Percentiles rank a stretch among this genome's conserved stretches.
These are phyloP conservation scores for Riparia riparia DNA, from an alignment of 2,113 vertebrate species.

Conservation along the genomic window DNA sequence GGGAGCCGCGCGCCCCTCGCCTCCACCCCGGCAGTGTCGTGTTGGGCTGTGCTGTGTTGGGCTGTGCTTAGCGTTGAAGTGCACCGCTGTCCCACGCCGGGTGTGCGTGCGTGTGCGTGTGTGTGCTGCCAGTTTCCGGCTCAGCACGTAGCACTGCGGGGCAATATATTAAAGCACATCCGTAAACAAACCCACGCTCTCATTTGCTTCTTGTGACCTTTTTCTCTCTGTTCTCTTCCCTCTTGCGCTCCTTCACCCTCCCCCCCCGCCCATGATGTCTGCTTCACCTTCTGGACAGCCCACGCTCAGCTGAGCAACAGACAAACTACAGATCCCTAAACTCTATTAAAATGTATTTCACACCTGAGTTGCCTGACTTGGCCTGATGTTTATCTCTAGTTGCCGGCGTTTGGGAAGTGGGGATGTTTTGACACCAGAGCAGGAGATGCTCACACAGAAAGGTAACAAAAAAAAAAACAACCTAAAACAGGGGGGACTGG, in stretches of 20 bases:
- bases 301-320: conserved; percentile 40
- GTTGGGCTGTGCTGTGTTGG: conserved; percentile 18
- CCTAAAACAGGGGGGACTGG: background rate
- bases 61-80: conserved; percentile 24
- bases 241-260: background rate
- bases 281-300: conserved; percentile 56
- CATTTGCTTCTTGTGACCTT: conserved; percentile 37
- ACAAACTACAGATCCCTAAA: conserved; percentile 54
- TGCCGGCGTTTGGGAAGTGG: background rate
- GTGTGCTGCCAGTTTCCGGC: background rate
- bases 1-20: background rate
- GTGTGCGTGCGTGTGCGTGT: background rate
- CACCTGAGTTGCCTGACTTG: conserved; percentile 23
- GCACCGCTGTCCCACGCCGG: background rate
- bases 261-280: background rate
- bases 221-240: conserved; percentile 10
- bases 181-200: conserved; percentile 3
- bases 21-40: background rate
- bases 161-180: conserved; percentile 1
- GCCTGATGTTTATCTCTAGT: conserved; percentile 25
- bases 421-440: background rate
- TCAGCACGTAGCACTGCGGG: conserved; percentile 14
- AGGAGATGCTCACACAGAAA: background rate
- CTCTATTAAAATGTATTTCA: conserved; percentile 71
- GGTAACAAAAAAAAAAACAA: background rate